phyloP scores from a whole-genome alignment of 2,888 invertebrate species.

The Suillia variegata region DNA sequence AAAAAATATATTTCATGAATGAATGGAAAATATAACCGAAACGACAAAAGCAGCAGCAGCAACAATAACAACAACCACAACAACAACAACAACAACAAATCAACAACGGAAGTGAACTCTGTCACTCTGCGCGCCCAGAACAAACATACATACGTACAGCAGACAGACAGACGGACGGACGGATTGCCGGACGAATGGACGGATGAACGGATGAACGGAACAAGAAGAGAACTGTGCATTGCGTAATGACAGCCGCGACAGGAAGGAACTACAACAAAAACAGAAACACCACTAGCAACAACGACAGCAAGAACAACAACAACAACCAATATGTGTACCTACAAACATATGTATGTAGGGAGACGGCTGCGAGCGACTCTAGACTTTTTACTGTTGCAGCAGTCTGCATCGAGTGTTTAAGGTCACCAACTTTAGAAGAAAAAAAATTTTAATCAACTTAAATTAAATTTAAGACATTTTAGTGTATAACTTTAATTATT shows the following conservation, averaged over 20 bases:
- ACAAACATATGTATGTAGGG: neutral
- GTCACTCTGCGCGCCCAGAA: slow-evolving; percentile 24
- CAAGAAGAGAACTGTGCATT: neutral
- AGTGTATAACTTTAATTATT: no score
- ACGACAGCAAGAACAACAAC: slow-evolving; percentile 35
- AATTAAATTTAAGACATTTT: no score
- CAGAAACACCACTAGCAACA: slow-evolving; percentile 3
- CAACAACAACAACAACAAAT: slow-evolving; percentile 24
- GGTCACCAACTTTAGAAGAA: no score
- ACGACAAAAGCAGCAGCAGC: slow-evolving; percentile 24
- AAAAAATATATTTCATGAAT: slow-evolving; percentile 37
- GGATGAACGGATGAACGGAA: no score
- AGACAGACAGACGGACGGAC: neutral
- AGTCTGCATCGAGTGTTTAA: no score
- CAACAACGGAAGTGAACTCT: slow-evolving; percentile 41
- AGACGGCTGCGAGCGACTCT: neutral
- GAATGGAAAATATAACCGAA: slow-evolving; percentile 37
- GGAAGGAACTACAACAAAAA: slow-evolving; percentile 2
- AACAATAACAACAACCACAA: slow-evolving; percentile 25
- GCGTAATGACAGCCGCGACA: slow-evolving; percentile 1
- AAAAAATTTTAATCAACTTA: no score
- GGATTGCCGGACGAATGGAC: neutral
- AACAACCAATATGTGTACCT: slow-evolving; percentile 17
- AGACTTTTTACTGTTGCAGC: neutral
- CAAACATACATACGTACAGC: neutral